Evolutionary conservation across 1,140 invertebrate species (phyloP).

Genomic region (Aphelinus certus): DNA sequence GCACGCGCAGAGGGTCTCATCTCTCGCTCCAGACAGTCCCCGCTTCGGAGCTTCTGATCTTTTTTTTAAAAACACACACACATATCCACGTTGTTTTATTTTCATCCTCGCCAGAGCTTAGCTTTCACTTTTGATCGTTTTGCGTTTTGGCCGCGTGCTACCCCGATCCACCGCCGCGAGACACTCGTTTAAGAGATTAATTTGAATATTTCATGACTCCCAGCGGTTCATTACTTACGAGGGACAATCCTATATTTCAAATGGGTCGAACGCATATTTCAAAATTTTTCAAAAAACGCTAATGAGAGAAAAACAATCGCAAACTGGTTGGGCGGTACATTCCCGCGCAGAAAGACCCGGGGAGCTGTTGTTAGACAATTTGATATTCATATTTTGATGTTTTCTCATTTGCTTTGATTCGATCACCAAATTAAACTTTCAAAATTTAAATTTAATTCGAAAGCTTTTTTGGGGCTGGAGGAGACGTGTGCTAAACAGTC

Average conservation of each 20-base stretch:
- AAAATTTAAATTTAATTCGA: too few species aligned
- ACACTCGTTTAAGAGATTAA: conserved; percentile 28
- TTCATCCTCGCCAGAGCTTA: conserved; percentile 1
- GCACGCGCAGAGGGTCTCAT: conserved; percentile 39
- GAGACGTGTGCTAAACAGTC: too few species aligned
- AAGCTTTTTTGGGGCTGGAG: too few species aligned
- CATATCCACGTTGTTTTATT: not conserved
- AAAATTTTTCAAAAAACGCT: not conserved
- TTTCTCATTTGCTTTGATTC: too few species aligned
- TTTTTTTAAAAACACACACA: not conserved
- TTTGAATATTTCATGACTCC: conserved; percentile 38
- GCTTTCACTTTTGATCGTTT: conserved; percentile 12
- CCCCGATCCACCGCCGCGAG: too few species aligned
- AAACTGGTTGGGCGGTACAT: too few species aligned
- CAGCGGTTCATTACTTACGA: conserved; percentile 35
- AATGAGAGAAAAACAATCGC: too few species aligned
- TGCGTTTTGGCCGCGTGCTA: not conserved
- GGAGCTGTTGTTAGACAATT: too few species aligned
- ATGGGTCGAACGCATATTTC: conserved; percentile 3
- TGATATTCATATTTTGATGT: too few species aligned
- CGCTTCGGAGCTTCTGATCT: not conserved
- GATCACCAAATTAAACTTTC: too few species aligned
- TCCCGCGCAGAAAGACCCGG: too few species aligned
- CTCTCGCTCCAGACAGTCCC: conserved; percentile 17
- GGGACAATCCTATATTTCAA: conserved; percentile 18